Base-by-base conservation (phyloP, 2,888 invertebrate species). In the Thera britannica region DNA sequence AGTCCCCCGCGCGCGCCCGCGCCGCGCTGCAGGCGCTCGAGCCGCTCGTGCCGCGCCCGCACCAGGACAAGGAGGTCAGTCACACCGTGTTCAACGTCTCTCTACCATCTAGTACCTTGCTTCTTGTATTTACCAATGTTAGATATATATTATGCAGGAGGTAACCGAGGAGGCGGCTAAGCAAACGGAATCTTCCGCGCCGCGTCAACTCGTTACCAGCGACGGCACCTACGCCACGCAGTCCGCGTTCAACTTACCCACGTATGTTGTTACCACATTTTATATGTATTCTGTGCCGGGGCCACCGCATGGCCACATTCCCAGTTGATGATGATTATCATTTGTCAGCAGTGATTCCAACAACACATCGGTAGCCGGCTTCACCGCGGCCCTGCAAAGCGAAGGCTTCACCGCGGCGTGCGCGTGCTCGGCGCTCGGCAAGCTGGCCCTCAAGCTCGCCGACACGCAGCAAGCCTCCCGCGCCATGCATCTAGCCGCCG, bases 151-250 rank as follows among this genome's bases (percentile, higher is more conserved):
- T 9, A 52, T 4, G 23, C 52, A 79, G 73, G 75, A 86, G 62
- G 79, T 85, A 62, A 77, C 84, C 9, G 83, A 84, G 36, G 59
- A 71, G 2, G 48, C 71, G 2, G 69, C 76, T 0, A 70, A 76
- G 12, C 71, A 86, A 61, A 70, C 74, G n/a, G 89, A 88, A 60
- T 74, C 75, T 0, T 76, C 87, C 2, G 89, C 91, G 1, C 87
- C 90, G 35, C 95, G 96, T 46, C 97, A 96, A 79, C 92, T 98
- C 69, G 99, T 99, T 54, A 99, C 99, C 57, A 99, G 99, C 48
- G 99, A 99, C 94, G 99, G 99, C 34, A 99, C 99, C 0, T 99
- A 99, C 89, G 99, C 99, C 38, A 97, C 99, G 3, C 99, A 99
- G 91, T 99, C 99, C 74, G 99, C 98, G 54, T 98, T 99, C 90